A percentile compares a stretch with the other conserved stretches of the same genome.
Conservation (phyloP, 2,797 vertebrate species). For the Eulemur rubriventer region DNA sequence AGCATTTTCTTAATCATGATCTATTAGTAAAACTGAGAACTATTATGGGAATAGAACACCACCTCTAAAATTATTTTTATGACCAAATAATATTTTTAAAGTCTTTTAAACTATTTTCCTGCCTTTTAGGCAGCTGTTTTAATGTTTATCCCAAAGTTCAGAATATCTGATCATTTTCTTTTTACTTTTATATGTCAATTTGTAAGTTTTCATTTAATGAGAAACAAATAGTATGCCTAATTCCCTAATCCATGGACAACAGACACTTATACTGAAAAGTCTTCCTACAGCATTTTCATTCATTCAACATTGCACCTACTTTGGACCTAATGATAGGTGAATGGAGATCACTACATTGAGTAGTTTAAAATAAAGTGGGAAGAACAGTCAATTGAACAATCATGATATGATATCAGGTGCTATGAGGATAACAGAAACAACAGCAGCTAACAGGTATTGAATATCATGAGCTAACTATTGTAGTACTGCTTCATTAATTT, state of each 20-base stretch:
- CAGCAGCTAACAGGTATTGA: background rate
- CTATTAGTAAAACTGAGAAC: background rate
- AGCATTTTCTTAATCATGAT: background rate
- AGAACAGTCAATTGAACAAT: background rate
- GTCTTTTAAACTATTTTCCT: constrained; percentile 20
- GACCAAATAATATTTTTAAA: background rate
- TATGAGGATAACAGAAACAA: background rate
- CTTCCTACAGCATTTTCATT: background rate
- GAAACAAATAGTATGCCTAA: constrained; percentile 1
- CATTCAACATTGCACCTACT: background rate
- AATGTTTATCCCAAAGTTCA: constrained; percentile 33
- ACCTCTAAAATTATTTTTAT: constrained; percentile 18
- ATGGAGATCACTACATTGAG: background rate
- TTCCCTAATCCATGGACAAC: background rate
- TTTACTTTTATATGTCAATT: background rate
- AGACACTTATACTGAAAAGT: background rate
- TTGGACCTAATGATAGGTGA: background rate
- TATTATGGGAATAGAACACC: background rate
- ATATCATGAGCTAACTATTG: background rate
- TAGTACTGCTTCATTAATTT: background rate
- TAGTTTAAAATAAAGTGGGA: constrained; percentile 25
- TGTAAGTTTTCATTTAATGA: constrained; percentile 20
- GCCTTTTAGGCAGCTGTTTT: constrained; percentile 4
- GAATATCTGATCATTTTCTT: constrained; percentile 34
- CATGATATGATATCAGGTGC: background rate